A percentile compares a stretch with the other conserved stretches of the same genome.
These are phyloP conservation scores for Protonibea diacanthus DNA, from an alignment of 2,797 vertebrate species.

Conservation along the genomic window DNA sequence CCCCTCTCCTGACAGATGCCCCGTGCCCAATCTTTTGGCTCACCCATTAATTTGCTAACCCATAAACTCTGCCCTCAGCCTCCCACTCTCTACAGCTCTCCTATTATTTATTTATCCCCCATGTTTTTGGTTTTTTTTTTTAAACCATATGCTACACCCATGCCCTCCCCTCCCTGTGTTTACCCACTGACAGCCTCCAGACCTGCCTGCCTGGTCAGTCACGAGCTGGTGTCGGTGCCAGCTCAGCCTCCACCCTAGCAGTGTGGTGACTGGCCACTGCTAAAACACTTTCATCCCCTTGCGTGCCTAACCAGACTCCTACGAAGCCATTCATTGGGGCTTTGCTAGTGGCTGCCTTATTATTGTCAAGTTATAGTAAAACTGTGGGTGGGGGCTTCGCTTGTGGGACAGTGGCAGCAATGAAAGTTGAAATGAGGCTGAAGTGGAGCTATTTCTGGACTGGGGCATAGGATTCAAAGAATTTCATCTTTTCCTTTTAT, in stretches of 20 bases:
- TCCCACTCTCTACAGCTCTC: constrained; percentile 40
- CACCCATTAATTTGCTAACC: constrained; percentile 73
- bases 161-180: constrained; percentile 51
- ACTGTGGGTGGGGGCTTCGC: constrained; percentile 62
- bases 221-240: constrained; percentile 50
- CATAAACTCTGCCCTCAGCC: constrained; percentile 55
- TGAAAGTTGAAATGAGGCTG: constrained; percentile 62
- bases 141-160: constrained; percentile 59
- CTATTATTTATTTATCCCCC: constrained; percentile 68
- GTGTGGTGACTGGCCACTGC: constrained; percentile 55
- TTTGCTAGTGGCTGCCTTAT: constrained; percentile 57
- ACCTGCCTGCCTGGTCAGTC: constrained; percentile 61
- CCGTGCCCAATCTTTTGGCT: constrained; percentile 36
- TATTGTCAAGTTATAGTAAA: constrained; percentile 72
- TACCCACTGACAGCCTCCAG: constrained; percentile 47
- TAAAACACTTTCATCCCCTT: constrained; percentile 57
- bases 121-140: constrained; percentile 12
- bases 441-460: constrained; percentile 71
- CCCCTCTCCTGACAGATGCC: constrained; percentile 62
- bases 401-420: constrained; percentile 49
- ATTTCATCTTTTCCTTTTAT: constrained; percentile 73
- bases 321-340: constrained; percentile 71
- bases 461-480: constrained; percentile 55
- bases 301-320: constrained; percentile 26
- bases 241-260: constrained; percentile 66